phyloP scores from a whole-genome alignment of 2,888 invertebrate genomes.

The Cantharis rufa region DNA sequence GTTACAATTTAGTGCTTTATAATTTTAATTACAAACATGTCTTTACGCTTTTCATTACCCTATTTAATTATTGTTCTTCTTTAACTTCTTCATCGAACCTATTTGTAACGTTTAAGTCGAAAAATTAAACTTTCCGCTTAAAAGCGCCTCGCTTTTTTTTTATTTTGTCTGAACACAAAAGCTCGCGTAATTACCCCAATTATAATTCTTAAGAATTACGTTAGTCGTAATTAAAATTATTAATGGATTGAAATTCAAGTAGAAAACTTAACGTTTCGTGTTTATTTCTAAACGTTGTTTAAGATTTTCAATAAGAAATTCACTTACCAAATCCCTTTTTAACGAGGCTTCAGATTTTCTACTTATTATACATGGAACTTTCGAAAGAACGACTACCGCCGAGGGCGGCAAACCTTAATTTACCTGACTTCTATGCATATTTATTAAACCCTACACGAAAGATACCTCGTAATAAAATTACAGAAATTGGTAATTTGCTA shows the following conservation, averaged over 20 bases:
- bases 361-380: conserved; percentile 33
- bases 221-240: conserved; percentile 15
- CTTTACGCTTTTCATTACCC: not conserved
- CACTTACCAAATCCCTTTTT: conserved; percentile 35
- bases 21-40: conserved; percentile 16
- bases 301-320: conserved; percentile 25
- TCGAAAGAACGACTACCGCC: conserved; percentile 28
- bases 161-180: conserved; percentile 5
- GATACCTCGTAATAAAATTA: conserved; percentile 32
- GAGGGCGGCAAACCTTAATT: conserved; percentile 30
- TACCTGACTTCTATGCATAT: conserved; percentile 32
- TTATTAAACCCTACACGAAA: conserved; percentile 31
- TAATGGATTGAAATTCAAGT: conserved; percentile 12
- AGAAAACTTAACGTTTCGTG: conserved; percentile 2
- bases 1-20: conserved; percentile 19
- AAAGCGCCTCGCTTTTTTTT: not conserved
- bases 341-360: conserved; percentile 34
- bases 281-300: conserved; percentile 15
- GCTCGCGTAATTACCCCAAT: conserved; percentile 16
- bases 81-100: not conserved
- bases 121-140: not conserved
- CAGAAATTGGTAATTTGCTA: conserved; percentile 32
- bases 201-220: conserved; percentile 14
- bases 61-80: not conserved
- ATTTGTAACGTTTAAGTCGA: not conserved